phyloP scores from a whole-genome alignment of 2,888 invertebrate species.

The Acrocyrtus sp. region DNA sequence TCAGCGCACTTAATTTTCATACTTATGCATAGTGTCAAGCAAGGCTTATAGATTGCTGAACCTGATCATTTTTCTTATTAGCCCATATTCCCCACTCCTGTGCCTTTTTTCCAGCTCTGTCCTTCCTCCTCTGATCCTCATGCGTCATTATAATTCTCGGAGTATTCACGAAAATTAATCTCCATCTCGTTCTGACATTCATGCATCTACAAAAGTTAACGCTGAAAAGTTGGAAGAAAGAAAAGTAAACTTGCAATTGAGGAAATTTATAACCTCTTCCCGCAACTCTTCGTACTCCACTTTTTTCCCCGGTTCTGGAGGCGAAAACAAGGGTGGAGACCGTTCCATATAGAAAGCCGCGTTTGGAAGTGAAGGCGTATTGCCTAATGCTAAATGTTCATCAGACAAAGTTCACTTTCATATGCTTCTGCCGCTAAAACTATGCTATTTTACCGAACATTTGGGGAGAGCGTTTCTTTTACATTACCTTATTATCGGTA shows the following conservation, averaged over 20 bases:
- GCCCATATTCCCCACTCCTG: neutral
- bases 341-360: no score
- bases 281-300: constrained; percentile 7
- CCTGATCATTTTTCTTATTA: no score
- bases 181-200: constrained; percentile 31
- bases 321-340: constrained; percentile 23
- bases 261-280: constrained; percentile 25
- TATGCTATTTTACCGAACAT: no score
- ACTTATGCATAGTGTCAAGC: neutral
- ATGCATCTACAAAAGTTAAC: constrained; percentile 25
- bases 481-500: neutral
- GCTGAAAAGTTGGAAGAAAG: constrained; percentile 30
- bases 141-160: constrained; percentile 22
- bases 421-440: neutral
- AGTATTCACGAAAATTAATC: constrained; percentile 28
- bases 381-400: no score
- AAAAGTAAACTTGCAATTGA: constrained; percentile 33
- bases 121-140: neutral
- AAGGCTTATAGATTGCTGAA: neutral
- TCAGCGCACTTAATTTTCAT: constrained; percentile 12
- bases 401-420: no score
- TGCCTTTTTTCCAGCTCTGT: neutral
- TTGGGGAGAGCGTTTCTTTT: no score
- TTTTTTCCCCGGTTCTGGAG: constrained; percentile 4
- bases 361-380: no score